Evolutionary conservation across 2,888 invertebrate species (phyloP).

Genomic region (Cryptocheilus praepositus): DNA sequence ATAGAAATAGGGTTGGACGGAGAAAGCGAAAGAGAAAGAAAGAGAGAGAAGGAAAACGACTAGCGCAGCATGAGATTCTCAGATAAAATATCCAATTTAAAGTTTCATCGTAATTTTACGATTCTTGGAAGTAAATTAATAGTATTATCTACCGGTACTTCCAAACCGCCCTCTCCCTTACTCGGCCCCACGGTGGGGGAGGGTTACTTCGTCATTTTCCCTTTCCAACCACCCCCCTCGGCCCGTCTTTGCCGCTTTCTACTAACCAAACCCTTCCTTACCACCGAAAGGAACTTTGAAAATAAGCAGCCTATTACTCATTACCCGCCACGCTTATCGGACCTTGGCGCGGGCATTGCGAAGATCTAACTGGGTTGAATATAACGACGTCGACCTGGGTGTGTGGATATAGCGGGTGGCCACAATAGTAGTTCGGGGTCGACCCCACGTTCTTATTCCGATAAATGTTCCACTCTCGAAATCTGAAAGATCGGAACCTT

Average conservation of each 20-base stretch:
- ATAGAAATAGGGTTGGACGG: constrained; percentile 18
- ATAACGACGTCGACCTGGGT: constrained; percentile 27
- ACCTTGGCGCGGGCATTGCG: constrained; percentile 28
- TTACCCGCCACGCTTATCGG: constrained; percentile 58
- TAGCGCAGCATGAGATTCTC: constrained; percentile 56
- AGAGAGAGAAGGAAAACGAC: constrained; percentile 16
- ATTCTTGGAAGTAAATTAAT: constrained; percentile 73
- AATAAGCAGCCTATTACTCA: constrained; percentile 70
- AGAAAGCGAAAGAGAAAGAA: constrained; percentile 10
- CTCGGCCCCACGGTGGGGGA: background rate
- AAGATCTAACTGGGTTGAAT: constrained; percentile 27
- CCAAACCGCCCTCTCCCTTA: constrained; percentile 10
- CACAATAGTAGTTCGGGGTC: background rate
- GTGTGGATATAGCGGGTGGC: constrained; percentile 21
- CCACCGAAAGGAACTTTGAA: constrained; percentile 59
- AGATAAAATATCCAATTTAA: constrained; percentile 71
- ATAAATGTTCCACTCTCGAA: too few species aligned
- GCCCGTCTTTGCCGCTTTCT: constrained; percentile 16
- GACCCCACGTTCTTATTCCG: too few species aligned
- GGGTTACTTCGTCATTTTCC: constrained; percentile 12
- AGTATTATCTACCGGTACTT: constrained; percentile 65
- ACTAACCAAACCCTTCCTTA: constrained; percentile 20
- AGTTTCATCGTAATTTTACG: constrained; percentile 73
- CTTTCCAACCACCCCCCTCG: constrained; percentile 11
- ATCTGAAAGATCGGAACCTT: too few species aligned